Conservation (phyloP, 2,888 invertebrate species). For the Aphidoletes aphidimyza region DNA sequence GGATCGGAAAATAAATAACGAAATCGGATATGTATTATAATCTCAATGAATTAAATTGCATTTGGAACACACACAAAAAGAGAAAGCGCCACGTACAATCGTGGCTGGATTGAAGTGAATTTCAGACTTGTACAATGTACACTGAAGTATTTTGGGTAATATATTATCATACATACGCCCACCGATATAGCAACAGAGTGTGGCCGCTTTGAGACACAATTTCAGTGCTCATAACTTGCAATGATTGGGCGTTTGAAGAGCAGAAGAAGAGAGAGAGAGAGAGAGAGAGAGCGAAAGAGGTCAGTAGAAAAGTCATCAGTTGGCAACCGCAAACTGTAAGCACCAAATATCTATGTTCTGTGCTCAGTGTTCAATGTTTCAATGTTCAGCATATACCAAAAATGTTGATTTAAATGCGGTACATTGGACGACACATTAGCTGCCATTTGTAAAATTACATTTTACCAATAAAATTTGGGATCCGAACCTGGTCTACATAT, state of each 20-base stretch:
- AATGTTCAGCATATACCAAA: neutral
- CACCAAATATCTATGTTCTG: too few species aligned
- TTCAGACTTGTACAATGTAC: neutral
- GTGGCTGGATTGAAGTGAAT: constrained; percentile 4
- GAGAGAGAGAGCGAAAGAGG: too few species aligned
- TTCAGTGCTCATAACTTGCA: neutral
- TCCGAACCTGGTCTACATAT: constrained; percentile 3
- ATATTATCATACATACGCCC: neutral
- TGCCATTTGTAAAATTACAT: constrained; percentile 46
- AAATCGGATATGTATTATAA: constrained; percentile 42
- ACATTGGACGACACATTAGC: constrained; percentile 35
- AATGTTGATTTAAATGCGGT: constrained; percentile 11
- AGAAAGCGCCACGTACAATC: neutral
- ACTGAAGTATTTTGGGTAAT: neutral
- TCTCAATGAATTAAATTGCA: constrained; percentile 40
- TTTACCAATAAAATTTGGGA: constrained; percentile 32
- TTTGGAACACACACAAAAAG: constrained; percentile 5
- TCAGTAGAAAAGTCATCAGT: neutral
- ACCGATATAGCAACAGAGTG: neutral
- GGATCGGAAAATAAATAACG: constrained; percentile 51
- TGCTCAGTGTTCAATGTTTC: neutral
- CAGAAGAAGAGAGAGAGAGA: too few species aligned
- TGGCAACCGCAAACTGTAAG: constrained; percentile 10
- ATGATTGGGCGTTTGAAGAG: too few species aligned
- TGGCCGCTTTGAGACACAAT: neutral